Percentiles rank a stretch among this genome's conserved stretches.
These are phyloP conservation scores for Heliconius ethilla DNA, from an alignment of 2,888 invertebrate species.

Conservation along the genomic window DNA sequence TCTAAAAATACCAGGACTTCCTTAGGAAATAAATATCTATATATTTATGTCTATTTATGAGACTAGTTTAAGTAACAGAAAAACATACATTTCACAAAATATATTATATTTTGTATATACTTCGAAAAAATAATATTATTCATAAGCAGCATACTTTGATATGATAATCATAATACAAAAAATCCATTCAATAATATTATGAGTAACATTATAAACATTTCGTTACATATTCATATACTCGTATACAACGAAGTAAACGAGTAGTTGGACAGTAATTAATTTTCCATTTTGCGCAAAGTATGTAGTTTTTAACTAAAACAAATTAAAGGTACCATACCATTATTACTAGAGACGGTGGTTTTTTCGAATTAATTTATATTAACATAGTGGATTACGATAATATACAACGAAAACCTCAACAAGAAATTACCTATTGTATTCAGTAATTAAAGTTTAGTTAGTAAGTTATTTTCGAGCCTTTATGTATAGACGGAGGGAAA, in stretches of 20 bases:
- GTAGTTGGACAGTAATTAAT: conserved; percentile 37
- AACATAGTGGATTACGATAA: background rate
- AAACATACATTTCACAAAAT: no score
- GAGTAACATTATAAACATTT: background rate
- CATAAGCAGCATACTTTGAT: background rate
- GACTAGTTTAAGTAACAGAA: no score
- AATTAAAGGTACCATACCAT: background rate
- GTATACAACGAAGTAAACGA: conserved; percentile 20
- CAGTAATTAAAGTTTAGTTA: no score
- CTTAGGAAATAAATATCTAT: no score
- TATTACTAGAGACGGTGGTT: background rate
- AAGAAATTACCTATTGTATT: background rate
- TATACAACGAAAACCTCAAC: background rate
- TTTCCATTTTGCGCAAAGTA: conserved; percentile 40
- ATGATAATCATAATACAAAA: background rate
- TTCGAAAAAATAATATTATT: background rate
- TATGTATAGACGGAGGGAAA: no score
- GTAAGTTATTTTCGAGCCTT: no score
- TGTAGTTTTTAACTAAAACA: conserved; percentile 6
- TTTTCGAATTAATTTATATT: background rate
- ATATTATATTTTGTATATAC: no score
- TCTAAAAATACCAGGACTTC: no score
- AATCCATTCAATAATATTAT: background rate
- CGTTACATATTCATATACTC: conserved; percentile 17
- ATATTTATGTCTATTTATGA: no score